Evolutionary conservation across 2,888 invertebrate species (phyloP), one percentile per base, ranked within the genome.

Genomic region (Incurvaria masculella): DNA sequence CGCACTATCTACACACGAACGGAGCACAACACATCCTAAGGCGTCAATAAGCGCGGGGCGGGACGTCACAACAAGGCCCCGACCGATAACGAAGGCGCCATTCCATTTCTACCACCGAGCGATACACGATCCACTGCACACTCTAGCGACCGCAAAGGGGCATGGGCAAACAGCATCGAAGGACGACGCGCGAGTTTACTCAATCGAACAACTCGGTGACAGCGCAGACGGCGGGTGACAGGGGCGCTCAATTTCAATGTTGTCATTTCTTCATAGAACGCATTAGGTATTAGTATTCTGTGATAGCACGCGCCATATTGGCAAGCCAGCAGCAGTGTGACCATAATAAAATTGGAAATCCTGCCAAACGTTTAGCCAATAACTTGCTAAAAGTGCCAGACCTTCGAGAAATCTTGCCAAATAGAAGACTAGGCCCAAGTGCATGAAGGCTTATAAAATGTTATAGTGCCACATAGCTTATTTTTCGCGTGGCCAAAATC

Each of bases 241-340:
- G 33, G n/a, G 33, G 33, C 33, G 33, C 33, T 33, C 33, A 26
- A 40, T 26, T 38, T 44, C 49, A 50, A 78, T 79, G 79, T 78
- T 79, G 79, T 79, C 79, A 79, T 76, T 74, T 74, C 72, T 73
- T 69, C 76, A 76, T 73, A 76, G n/a, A n/a, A n/a, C n/a, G n/a
- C n/a, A n/a, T n/a, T n/a, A n/a, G n/a, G n/a, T n/a, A n/a, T n/a
- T n/a, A n/a, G n/a, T n/a, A n/a, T n/a, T n/a, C n/a, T n/a, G n/a
- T n/a, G n/a, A n/a, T n/a, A n/a, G n/a, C 33, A 33, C 33, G 33
- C 33, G 33, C 33, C 33, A 33, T 33, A 33, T 33, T 33, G 33
- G 8, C 33, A 33, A 33, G 33, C 33, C 14, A 33, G 10, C 14
- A 14, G 11, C 33, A 33, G 11, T 14, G 33, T n/a, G n/a, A n/a